These are phyloP conservation scores for Typhlomys cinereus DNA, from an alignment of 2,113 vertebrate species.

Conservation along the genomic window DNA sequence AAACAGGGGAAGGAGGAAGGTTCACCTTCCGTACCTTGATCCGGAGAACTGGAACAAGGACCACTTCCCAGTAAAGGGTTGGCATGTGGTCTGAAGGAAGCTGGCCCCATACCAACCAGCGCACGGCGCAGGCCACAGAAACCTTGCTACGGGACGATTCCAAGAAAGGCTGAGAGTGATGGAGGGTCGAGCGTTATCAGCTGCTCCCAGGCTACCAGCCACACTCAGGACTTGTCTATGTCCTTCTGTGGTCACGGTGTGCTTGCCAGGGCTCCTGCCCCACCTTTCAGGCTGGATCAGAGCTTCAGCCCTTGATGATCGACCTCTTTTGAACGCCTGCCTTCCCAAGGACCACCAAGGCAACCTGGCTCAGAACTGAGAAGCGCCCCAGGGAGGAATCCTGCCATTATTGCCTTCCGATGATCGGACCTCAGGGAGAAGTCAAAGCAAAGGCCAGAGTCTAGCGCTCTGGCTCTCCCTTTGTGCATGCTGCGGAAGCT, in stretches of 20 bases:
- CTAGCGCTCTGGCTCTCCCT: not conserved
- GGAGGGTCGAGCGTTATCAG: not conserved
- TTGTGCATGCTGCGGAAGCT: not conserved
- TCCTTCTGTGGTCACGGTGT: accelerated
- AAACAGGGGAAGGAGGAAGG: not conserved
- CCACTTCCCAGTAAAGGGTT: too few relatives aligned
- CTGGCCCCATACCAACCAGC: not conserved
- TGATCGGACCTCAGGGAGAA: not conserved
- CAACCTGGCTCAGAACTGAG: not conserved
- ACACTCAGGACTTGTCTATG: accelerated
- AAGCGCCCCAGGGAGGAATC: not conserved
- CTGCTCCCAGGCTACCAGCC: not conserved
- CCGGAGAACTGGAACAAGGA: not conserved
- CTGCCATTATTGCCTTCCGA: not conserved
- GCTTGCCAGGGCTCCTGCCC: not conserved
- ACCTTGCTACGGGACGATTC: not conserved
- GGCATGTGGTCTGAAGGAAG: not conserved
- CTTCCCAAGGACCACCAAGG: not conserved
- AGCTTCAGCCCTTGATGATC: not conserved
- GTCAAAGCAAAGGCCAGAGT: not conserved
- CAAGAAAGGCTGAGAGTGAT: not conserved
- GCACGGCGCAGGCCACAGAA: not conserved
- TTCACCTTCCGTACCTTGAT: accelerated
- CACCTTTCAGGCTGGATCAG: not conserved
- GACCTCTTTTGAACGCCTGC: not conserved